Conservation (phyloP, 2,797 vertebrate genomes). For the Tinamus major region DNA sequence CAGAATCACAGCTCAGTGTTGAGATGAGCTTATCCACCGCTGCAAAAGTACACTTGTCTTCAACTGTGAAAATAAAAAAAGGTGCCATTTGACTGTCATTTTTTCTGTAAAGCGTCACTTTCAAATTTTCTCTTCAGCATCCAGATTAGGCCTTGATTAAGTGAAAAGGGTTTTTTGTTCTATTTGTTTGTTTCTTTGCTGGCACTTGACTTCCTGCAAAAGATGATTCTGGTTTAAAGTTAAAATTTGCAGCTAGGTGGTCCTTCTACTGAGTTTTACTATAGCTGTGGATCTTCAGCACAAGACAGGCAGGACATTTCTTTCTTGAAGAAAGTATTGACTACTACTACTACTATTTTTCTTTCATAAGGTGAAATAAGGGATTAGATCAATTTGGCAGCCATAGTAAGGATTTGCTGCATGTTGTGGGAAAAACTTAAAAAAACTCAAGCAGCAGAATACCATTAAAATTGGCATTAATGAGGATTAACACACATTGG, state of each 20-base stretch:
- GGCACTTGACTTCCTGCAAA: background rate
- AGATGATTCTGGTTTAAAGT: background rate
- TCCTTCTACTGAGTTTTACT: background rate
- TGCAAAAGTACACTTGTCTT: background rate
- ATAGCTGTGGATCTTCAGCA: background rate
- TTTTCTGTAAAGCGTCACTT: background rate
- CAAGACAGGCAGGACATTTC: background rate
- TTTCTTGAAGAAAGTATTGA: background rate
- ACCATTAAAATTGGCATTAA: slow-evolving; percentile 67
- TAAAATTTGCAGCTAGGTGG: background rate
- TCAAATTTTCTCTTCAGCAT: background rate
- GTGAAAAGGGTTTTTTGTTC: background rate
- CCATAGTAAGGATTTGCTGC: slow-evolving; percentile 26
- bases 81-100: background rate
- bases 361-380: slow-evolving; percentile 11
- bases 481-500: slow-evolving; percentile 62
- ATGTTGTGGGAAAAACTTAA: slow-evolving; percentile 63
- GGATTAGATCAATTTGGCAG: slow-evolving; percentile 51
- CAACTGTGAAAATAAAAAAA: background rate
- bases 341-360: background rate
- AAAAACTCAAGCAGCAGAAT: slow-evolving; percentile 50
- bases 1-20: background rate
- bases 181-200: background rate
- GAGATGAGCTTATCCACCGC: background rate
- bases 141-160: background rate